These are phyloP conservation scores for Kradibia gibbosae DNA, from an alignment of 1,140 invertebrate genomes.

Conservation along the genomic window DNA sequence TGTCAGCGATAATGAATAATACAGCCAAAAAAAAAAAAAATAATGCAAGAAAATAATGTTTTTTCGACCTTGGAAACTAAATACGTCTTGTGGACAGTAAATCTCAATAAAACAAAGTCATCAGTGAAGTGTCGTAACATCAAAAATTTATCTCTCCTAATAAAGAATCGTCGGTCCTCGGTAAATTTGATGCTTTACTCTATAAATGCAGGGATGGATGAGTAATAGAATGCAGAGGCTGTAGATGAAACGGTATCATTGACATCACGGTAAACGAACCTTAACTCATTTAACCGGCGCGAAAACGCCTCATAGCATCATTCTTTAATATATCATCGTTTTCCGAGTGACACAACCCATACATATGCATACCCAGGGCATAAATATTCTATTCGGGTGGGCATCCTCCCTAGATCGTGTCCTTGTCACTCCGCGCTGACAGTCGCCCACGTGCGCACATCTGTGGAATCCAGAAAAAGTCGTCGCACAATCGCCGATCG, in stretches of 20 bases:
- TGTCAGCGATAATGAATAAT: too few relatives aligned
- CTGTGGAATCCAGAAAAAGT: constrained; percentile 46
- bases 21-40: too few relatives aligned
- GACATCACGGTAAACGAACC: not conserved
- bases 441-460: constrained; percentile 30
- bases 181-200: not conserved
- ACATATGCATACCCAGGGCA: not conserved
- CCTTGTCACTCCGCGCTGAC: constrained; percentile 31
- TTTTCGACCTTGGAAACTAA: too few relatives aligned
- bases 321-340: constrained; percentile 19
- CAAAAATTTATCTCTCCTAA: not conserved
- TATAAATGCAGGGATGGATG: not conserved
- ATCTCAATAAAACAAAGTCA: too few relatives aligned
- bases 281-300: not conserved
- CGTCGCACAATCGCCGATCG: constrained; percentile 35
- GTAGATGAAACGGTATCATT: not conserved
- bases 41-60: too few relatives aligned
- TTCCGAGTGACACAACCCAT: not conserved
- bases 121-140: too few relatives aligned
- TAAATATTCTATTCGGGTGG: constrained; percentile 15
- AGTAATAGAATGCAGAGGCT: not conserved
- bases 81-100: too few relatives aligned
- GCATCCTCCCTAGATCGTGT: constrained; percentile 18
- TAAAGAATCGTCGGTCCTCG: not conserved
- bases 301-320: not conserved